phyloP scores from a whole-genome alignment of 1,140 invertebrate genomes.

The Bacillus rossius region DNA sequence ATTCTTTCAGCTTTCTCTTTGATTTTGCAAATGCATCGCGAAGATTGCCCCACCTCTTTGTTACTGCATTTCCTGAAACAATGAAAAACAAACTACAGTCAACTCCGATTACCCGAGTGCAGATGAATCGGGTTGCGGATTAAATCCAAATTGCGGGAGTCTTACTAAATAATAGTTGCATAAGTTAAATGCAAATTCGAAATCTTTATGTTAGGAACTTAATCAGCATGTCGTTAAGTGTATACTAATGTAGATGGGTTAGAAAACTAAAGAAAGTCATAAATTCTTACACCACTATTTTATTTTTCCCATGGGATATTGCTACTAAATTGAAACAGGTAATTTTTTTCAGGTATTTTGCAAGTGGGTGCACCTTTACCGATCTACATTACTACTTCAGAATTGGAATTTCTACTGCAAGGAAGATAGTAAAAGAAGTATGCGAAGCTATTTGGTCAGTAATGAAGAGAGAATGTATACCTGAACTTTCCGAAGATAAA shows the following conservation, averaged over 20 bases:
- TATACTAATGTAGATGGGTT: background rate
- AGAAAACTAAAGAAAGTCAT: background rate
- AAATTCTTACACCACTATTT: no score
- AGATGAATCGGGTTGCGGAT: no score
- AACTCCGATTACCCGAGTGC: no score
- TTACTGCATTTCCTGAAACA: slow-evolving; percentile 18
- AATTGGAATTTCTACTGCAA: background rate
- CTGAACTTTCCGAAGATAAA: background rate
- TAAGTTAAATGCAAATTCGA: background rate
- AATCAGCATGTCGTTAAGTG: background rate
- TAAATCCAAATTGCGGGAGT: no score
- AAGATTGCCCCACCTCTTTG: slow-evolving; percentile 22
- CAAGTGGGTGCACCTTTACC: slow-evolving; percentile 21
- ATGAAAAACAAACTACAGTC: background rate
- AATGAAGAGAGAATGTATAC: background rate
- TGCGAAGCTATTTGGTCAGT: background rate
- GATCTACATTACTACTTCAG: slow-evolving; percentile 16
- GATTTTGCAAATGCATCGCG: slow-evolving; percentile 17
- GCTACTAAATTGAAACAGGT: no score
- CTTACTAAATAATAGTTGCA: background rate
- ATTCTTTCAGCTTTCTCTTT: slow-evolving; percentile 16
- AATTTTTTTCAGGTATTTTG: slow-evolving; percentile 20
- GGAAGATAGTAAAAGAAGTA: background rate
- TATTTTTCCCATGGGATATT: no score
- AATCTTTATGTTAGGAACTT: background rate